Percentiles rank a stretch among this genome's conserved stretches.
Evolutionary conservation across 2,888 invertebrate species (phyloP).

Genomic region (Aelia acuminata): DNA sequence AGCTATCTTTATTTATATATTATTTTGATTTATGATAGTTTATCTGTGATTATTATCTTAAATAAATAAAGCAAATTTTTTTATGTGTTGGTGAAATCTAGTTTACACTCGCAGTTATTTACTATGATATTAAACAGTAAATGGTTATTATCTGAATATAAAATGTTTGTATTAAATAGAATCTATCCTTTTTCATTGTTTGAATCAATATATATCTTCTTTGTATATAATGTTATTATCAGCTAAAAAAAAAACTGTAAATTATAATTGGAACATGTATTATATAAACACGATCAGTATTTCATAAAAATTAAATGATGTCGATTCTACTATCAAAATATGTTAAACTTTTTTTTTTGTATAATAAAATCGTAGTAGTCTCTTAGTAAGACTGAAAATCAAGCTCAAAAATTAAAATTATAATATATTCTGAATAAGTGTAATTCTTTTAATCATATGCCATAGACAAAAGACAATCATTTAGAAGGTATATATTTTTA

Average conservation of each 20-base stretch:
- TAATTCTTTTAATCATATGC: constrained; percentile 13
- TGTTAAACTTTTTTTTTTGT: neutral
- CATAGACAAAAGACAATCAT: constrained; percentile 52
- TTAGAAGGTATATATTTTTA: constrained; percentile 3
- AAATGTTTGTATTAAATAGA: neutral
- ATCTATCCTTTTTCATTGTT: neutral
- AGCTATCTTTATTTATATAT: neutral
- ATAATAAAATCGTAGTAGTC: neutral
- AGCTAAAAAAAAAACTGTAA: neutral
- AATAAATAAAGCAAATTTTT: neutral
- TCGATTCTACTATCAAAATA: neutral
- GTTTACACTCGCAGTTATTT: neutral
- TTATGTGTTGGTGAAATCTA: neutral
- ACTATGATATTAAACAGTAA: neutral
- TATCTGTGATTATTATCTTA: neutral
- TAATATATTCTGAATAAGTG: neutral
- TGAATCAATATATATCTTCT: neutral
- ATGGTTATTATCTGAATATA: neutral
- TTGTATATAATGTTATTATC: neutral
- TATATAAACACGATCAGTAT: neutral
- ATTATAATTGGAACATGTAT: too few species aligned
- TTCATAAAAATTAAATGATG: neutral
- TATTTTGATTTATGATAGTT: neutral
- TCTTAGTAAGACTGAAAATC: constrained; percentile 51
- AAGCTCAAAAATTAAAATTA: constrained; percentile 38